Evolutionary conservation across 2,888 invertebrate genomes (phyloP).

Genomic region (Clusia tigrina): DNA sequence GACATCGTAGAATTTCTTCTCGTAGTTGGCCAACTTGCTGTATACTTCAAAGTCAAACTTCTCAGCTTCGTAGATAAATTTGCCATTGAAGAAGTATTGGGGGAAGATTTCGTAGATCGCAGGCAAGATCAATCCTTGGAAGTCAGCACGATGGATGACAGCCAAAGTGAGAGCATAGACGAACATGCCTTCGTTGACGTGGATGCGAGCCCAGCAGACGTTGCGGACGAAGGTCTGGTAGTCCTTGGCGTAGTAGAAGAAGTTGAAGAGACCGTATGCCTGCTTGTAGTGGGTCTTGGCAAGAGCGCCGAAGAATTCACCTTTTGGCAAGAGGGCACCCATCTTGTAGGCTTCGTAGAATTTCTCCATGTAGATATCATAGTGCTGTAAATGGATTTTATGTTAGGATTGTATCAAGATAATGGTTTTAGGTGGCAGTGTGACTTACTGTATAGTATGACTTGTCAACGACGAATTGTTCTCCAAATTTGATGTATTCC

Average conservation of each 20-base stretch:
- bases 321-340: constrained; percentile 67
- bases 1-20: constrained; percentile 53
- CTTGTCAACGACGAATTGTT: constrained; percentile 41
- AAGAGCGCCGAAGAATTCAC: constrained; percentile 68
- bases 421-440: too few species aligned
- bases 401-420: too few species aligned
- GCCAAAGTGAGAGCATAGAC: constrained; percentile 72
- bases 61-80: constrained; percentile 73
- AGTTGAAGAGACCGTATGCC: constrained; percentile 69
- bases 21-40: constrained; percentile 63
- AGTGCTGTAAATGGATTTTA: constrained; percentile 40
- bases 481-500: constrained; percentile 52
- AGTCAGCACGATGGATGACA: constrained; percentile 71
- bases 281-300: constrained; percentile 67
- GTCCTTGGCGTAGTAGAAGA: constrained; percentile 75
- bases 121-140: constrained; percentile 72
- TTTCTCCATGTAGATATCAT: constrained; percentile 44
- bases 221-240: constrained; percentile 75
- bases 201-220: constrained; percentile 73
- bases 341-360: constrained; percentile 47
- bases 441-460: constrained; percentile 46
- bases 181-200: constrained; percentile 75
- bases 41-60: constrained; percentile 66
- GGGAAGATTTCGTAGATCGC: constrained; percentile 79
- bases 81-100: constrained; percentile 74